phyloP scores from a whole-genome alignment of 2,113 vertebrate genomes.

The Bubo scandiacus region DNA sequence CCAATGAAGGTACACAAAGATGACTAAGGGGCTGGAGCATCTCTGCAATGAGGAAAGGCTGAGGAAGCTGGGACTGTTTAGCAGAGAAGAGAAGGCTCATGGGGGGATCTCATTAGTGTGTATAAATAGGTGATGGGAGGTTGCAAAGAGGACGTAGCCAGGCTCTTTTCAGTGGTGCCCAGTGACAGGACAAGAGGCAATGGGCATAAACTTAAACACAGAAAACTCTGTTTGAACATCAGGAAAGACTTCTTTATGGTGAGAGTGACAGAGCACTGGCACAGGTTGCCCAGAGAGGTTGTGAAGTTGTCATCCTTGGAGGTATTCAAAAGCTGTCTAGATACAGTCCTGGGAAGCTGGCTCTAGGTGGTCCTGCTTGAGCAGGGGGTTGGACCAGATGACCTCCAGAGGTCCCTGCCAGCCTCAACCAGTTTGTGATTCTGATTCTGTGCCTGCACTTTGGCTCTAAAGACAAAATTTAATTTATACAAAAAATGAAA shows the following conservation, averaged over 20 bases:
- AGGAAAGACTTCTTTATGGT: not conserved
- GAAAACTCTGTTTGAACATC: not conserved
- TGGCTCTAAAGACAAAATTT: not conserved
- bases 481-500: constrained; percentile 14
- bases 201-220: not conserved
- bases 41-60: not conserved
- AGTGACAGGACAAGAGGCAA: not conserved
- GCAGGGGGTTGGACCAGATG: not conserved
- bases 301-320: not conserved
- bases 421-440: not conserved
- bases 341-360: not conserved
- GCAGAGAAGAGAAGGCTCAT: not conserved
- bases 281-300: not conserved
- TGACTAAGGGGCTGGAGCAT: not conserved
- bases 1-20: not conserved
- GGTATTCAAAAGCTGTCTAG: not conserved
- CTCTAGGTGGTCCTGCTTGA: not conserved
- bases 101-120: not conserved
- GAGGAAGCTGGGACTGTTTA: not conserved
- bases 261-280: not conserved
- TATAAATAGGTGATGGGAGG: not conserved
- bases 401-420: not conserved
- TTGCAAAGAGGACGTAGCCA: not conserved
- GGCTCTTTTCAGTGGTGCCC: not conserved
- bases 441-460: not conserved